Evolutionary conservation across 2,113 vertebrate species (phyloP).

Genomic region (Gymnocephalus cernua): DNA sequence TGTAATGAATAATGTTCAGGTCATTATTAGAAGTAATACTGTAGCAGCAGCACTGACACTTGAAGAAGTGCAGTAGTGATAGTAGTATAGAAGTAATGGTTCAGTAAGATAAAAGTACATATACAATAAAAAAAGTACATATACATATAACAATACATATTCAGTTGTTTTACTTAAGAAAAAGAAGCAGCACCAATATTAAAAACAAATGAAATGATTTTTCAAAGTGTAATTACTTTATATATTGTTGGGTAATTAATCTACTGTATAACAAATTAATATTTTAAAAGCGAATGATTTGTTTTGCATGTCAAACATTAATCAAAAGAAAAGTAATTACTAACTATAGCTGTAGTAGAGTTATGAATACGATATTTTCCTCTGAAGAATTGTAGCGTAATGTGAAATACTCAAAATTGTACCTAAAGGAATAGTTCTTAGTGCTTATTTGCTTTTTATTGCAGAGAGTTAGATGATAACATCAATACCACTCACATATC

Average conservation of each 20-base stretch:
- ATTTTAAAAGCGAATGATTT: background rate
- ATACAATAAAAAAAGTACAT: no score
- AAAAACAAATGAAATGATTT: no score
- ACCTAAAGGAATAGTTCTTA: background rate
- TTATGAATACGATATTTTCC: background rate
- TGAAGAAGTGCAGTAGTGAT: no score
- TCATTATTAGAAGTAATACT: background rate
- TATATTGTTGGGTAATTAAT: background rate
- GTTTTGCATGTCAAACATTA: background rate
- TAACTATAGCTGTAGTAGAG: background rate
- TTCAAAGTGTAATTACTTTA: slow-evolving; percentile 2
- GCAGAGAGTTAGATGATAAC: background rate
- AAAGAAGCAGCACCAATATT: no score
- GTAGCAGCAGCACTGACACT: no score
- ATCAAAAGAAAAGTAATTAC: background rate
- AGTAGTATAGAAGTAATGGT: no score
- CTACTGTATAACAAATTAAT: background rate
- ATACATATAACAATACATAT: no score
- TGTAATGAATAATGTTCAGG: background rate
- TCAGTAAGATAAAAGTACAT: no score
- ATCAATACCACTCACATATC: background rate
- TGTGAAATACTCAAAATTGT: background rate
- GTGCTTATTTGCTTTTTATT: background rate
- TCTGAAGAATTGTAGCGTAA: background rate
- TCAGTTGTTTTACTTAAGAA: no score